Evolutionary conservation across 2,797 vertebrate genomes (phyloP), one percentile per base, ranked within the genome.

Genomic region (Mormyrus hasselquistii): DNA sequence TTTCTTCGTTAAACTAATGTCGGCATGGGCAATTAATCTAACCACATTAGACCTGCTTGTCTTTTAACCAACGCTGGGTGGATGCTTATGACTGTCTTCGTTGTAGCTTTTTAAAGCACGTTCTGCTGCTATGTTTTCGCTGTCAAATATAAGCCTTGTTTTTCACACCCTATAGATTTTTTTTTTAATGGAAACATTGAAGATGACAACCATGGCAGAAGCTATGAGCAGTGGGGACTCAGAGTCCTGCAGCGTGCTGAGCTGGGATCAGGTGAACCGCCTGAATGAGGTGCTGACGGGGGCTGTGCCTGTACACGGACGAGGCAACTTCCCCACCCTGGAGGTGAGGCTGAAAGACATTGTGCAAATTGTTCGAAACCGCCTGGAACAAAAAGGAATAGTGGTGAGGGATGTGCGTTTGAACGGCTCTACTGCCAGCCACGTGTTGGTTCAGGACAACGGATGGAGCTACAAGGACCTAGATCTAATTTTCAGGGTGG

Each of bases 391-490:
- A 88, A 96, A 96, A 0, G 97, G 96, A 89, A 97, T 99, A 89
- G 85, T 85, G 1, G 97, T 99, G 29, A 97, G 94, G 0, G 98
- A 99, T 0, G 90, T 98, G 2, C 97, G 98, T 0, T 95, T 99
- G 82, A 99, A 99, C 0, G 98, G 98, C 89, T 99, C 98, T 53
- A 98, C 97, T 0, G 98, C 98, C 73, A 99, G 98, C 90, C 98
- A 99, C 0, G 98, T 99, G 87, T 92, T 99, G 93, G 98, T 98
- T 90, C 97, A 98, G 94, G 98, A 99, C 92, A 97, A 98, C 0
- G 97, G 97, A 86, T 95, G 99, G 95, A 98, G 97, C 88, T 99
- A 97, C 95, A 99, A 99, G 92, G 98, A 99, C 89, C 95, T 99
- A 94, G 98, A 99, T 65, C 95, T 99, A 89, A 98, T 99, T 93